A percentile compares a stretch with the other conserved stretches of the same genome.
Conservation (phyloP, 2,888 invertebrate genomes). For the Plebejus argus region DNA sequence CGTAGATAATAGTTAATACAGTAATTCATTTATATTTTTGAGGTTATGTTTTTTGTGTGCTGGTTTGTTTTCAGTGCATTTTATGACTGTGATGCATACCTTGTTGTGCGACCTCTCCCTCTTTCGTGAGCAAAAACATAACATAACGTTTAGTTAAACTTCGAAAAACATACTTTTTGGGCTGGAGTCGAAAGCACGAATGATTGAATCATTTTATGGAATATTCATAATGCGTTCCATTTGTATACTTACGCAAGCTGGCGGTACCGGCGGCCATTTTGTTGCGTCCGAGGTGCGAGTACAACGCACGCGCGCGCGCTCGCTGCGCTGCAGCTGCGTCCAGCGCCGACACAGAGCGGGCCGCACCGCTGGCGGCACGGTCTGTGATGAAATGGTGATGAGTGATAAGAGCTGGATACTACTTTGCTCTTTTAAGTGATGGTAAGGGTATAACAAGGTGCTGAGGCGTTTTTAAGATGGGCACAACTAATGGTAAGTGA, state of each 20-base stretch:
- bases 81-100: constrained; percentile 65
- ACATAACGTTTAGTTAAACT: constrained; percentile 15
- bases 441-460: not conserved
- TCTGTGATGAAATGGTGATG: constrained; percentile 34
- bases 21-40: not conserved
- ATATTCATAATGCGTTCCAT: not conserved
- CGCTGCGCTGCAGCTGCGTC: constrained; percentile 95
- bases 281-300: constrained; percentile 89
- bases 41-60: not conserved
- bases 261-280: constrained; percentile 80
- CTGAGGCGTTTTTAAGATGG: not conserved
- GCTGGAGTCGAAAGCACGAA: too few species aligned
- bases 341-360: constrained; percentile 94
- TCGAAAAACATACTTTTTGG: not conserved
- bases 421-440: not conserved
- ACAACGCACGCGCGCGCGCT: constrained; percentile 90
- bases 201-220: too few species aligned
- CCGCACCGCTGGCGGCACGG: constrained; percentile 48
- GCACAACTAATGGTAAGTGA: not conserved
- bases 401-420: constrained; percentile 21
- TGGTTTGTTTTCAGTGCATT: not conserved
- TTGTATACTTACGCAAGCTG: constrained; percentile 83
- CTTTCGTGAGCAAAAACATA: constrained; percentile 58
- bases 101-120: constrained; percentile 84
- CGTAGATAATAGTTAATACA: not conserved